phyloP scores from a whole-genome alignment of 2,888 invertebrate genomes.

The Trachelus tabidus region DNA sequence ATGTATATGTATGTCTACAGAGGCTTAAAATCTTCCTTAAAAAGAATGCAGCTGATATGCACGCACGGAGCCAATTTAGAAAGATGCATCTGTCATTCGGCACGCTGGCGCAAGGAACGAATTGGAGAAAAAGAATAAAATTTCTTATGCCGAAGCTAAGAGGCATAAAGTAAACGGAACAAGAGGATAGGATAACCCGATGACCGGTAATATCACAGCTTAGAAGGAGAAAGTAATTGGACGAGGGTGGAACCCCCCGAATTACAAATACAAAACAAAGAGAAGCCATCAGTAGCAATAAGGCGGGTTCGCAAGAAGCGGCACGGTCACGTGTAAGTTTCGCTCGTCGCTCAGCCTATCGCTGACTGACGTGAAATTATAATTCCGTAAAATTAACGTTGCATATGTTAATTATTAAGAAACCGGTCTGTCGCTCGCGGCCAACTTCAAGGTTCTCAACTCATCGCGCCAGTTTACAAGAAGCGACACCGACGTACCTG shows the following conservation, averaged over 20 bases:
- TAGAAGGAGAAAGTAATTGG: neutral
- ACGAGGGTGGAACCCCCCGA: neutral
- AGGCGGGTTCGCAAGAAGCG: slow-evolving; percentile 14
- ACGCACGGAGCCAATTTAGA: neutral
- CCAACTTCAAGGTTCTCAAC: slow-evolving; percentile 34
- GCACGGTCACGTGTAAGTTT: slow-evolving; percentile 33
- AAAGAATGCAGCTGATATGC: neutral
- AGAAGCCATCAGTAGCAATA: slow-evolving; percentile 13
- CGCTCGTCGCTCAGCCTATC: slow-evolving; percentile 34
- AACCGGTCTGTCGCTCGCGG: slow-evolving; percentile 47
- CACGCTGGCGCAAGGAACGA: neutral
- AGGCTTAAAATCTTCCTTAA: neutral
- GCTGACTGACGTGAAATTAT: slow-evolving; percentile 56
- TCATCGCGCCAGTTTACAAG: slow-evolving; percentile 1
- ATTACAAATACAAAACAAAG: neutral
- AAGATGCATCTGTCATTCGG: neutral
- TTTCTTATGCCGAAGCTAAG: neutral
- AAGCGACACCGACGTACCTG: neutral
- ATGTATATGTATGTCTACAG: neutral
- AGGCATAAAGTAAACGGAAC: neutral
- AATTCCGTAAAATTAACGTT: slow-evolving; percentile 62
- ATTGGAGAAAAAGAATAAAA: neutral
- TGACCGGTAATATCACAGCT: neutral
- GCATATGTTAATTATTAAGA: slow-evolving; percentile 59
- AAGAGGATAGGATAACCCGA: neutral